phyloP scores from a whole-genome alignment of 2,797 vertebrate genomes.

The Fratercula arctica region DNA sequence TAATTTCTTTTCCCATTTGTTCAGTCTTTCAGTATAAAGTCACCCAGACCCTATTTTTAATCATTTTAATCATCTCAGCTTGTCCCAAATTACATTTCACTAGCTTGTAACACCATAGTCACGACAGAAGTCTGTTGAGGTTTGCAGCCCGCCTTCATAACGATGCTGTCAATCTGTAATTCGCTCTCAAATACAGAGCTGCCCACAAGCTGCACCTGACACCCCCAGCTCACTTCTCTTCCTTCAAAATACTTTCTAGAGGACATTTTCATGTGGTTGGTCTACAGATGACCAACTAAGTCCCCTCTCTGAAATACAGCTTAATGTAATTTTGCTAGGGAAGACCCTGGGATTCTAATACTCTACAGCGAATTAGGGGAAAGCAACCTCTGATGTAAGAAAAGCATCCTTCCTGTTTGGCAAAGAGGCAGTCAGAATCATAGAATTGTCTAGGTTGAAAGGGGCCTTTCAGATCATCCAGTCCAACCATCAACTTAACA shows the following conservation, averaged over 20 bases:
- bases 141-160: neutral
- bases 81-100: neutral
- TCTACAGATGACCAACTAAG: neutral
- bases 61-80: neutral
- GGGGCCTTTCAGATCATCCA: neutral
- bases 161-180: fast-evolving
- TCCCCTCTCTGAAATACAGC: neutral
- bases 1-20: neutral
- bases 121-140: neutral
- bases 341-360: too few relatives aligned
- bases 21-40: neutral
- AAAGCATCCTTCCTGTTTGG: neutral
- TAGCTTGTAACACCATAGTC: fast-evolving
- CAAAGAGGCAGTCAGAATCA: neutral
- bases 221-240: neutral
- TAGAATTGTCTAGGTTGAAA: neutral
- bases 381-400: neutral
- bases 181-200: neutral
- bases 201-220: fast-evolving
- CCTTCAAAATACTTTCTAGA: fast-evolving
- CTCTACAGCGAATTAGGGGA: fast-evolving
- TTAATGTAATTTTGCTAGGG: neutral
- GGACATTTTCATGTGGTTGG: fast-evolving
- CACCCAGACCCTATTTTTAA: neutral
- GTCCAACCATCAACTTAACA: neutral